phyloP scores from a whole-genome alignment of 2,888 invertebrate genomes.

The Mimumesa dahlbomi region DNA sequence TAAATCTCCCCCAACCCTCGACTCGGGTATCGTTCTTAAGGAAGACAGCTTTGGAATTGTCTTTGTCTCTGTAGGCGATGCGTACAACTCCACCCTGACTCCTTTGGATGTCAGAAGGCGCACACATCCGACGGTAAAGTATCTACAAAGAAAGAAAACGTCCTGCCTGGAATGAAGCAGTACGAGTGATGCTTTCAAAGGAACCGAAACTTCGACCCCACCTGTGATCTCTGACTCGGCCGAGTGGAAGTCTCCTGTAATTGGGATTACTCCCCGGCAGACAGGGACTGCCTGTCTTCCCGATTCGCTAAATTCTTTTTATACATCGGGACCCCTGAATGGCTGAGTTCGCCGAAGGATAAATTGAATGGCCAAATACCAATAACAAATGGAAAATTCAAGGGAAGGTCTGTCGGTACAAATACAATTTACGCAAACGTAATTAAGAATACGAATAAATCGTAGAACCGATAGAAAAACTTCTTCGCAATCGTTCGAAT shows the following conservation, averaged over 20 bases:
- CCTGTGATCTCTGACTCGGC: slow-evolving; percentile 59
- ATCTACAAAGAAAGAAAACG: slow-evolving; percentile 59
- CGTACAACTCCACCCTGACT: slow-evolving; percentile 28
- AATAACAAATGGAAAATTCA: slow-evolving; percentile 3
- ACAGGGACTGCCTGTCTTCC: slow-evolving; percentile 37
- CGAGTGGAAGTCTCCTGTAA: slow-evolving; percentile 57
- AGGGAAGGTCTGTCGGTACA: neutral
- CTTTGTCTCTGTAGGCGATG: slow-evolving; percentile 51
- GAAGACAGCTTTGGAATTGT: slow-evolving; percentile 33
- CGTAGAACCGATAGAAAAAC: too few relatives aligned
- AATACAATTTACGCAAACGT: slow-evolving; percentile 4
- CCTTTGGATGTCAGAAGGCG: slow-evolving; percentile 47
- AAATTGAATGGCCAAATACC: slow-evolving; percentile 16
- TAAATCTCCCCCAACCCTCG: slow-evolving; percentile 52
- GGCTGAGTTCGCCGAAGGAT: slow-evolving; percentile 20
- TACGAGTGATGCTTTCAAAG: slow-evolving; percentile 59
- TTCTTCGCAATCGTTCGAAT: too few relatives aligned
- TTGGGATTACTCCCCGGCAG: slow-evolving; percentile 64
- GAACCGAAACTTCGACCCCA: slow-evolving; percentile 60
- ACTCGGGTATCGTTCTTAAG: slow-evolving; percentile 9
- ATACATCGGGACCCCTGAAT: slow-evolving; percentile 30
- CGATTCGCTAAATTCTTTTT: slow-evolving; percentile 53
- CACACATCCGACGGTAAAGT: slow-evolving; percentile 51
- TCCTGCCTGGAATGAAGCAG: slow-evolving; percentile 49
- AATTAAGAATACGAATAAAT: too few relatives aligned